Conservation (phyloP, 1,140 invertebrate genomes). For the Eufriesea mexicana region DNA sequence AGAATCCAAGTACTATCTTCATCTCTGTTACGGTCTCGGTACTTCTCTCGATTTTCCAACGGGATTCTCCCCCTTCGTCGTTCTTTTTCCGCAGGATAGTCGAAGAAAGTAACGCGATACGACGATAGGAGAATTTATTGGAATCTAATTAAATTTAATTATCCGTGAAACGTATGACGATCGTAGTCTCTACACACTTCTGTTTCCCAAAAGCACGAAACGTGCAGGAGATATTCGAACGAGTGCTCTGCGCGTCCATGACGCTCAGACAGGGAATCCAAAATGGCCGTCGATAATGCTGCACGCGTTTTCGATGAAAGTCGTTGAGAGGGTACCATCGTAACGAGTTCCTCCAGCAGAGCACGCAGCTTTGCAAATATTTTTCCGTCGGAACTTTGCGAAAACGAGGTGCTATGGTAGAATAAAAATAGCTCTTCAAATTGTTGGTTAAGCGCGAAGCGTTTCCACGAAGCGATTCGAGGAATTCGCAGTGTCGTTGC, state of each 20-base stretch:
- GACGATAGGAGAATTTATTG: background rate
- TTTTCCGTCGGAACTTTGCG: background rate
- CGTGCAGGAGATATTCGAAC: too few species aligned
- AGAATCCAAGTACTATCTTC: background rate
- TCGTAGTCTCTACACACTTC: background rate
- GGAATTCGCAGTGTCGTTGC: conserved; percentile 38
- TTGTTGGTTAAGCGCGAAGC: background rate
- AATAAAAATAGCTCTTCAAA: background rate
- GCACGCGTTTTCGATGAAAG: background rate
- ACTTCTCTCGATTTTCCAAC: background rate
- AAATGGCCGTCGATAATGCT: background rate
- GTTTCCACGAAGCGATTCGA: conserved; percentile 15
- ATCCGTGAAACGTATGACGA: background rate
- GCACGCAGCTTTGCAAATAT: background rate
- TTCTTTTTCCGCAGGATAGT: background rate
- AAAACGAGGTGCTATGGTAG: too few species aligned
- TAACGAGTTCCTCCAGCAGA: background rate
- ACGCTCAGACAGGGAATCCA: background rate
- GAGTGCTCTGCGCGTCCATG: too few species aligned
- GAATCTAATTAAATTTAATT: conserved; percentile 2
- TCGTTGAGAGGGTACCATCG: background rate
- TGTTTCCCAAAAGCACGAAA: too few species aligned
- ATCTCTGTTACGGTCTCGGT: background rate
- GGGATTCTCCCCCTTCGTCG: accelerated
- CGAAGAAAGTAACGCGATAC: background rate